Base-by-base conservation (phyloP, 2,888 invertebrate species). In the Corbicula japonica region DNA sequence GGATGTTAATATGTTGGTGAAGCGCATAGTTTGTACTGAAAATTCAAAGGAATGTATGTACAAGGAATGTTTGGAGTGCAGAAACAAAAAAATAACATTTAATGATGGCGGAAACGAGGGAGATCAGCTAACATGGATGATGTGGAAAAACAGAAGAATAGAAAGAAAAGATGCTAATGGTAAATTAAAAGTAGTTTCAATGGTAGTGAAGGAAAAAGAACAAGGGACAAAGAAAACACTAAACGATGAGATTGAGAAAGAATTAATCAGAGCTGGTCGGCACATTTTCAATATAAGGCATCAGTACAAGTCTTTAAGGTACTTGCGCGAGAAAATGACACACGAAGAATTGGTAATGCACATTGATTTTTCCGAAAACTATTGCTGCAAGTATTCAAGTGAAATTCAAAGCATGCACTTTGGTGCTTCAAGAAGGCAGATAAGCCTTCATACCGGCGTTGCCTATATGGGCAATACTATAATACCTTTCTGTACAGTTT, bases 341-440 rank as follows among this genome's bases (percentile, higher is more conserved):
- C 65, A 75, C 21, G 62, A 83, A 48, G 86, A 89, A 46, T 66
- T 65, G 10, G 61, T 91, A 0, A 80, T 88, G 28, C 90, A 91
- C 68, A 84, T 89, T 70, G 90, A 93, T 75, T 93, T 94, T 83
- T 86, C 88, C 2, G 92, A 93, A 86, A 93, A 93, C 70, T 93
- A 88, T 85, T 75, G 66, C 4, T 86, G 88, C 35, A 91, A 92
- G 78, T 91, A 91, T 84, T 77, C 62, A 5, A 52, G 87, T 66
- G 93, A 93, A 80, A 92, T 93, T 52, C 93, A 93, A 73, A 84
- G 90, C 5, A 88, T 89, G 71, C 92, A 92, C 89, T 85, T 80
- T 65, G 80, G 82, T n/a, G 78, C 73, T 0, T 92, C 91, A 18
- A 70, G 83, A 28, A 65, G 52, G 30, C 91, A 92, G 78, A 83